Conservation (phyloP, 2,797 vertebrate species). For the Megaceryle alcyon region DNA sequence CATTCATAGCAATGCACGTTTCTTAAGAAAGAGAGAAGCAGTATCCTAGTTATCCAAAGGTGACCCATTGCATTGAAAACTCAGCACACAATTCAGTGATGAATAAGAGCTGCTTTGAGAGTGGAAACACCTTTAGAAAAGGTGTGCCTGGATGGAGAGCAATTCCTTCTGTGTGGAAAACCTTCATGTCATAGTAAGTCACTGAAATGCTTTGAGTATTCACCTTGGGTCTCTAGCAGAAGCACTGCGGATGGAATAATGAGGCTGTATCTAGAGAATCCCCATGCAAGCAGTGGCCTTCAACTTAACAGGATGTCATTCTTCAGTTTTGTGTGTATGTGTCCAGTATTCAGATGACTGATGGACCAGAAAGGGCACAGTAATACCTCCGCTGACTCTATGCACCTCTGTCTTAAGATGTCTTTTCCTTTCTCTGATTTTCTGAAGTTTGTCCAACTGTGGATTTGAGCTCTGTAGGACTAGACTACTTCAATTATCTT, state of each 20-base stretch:
- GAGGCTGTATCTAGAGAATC: neutral
- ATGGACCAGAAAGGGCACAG: neutral
- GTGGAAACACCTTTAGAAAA: neutral
- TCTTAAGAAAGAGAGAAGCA: neutral
- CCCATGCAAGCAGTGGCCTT: neutral
- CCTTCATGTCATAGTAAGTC: neutral
- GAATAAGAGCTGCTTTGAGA: neutral
- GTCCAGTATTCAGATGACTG: neutral
- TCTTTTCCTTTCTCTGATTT: neutral
- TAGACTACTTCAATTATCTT: neutral
- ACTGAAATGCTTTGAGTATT: neutral
- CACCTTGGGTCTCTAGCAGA: neutral
- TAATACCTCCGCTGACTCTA: neutral
- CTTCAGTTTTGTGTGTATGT: neutral
- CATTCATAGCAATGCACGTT: neutral
- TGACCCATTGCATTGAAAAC: neutral
- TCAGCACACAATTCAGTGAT: neutral
- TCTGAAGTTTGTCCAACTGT: neutral
- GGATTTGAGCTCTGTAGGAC: neutral
- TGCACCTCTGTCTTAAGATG: neutral
- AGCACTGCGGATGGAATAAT: rapidly evolving
- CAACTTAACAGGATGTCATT: neutral
- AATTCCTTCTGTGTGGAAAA: neutral
- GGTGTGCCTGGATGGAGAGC: neutral
- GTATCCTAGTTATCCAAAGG: neutral